Conservation (phyloP, 2,888 invertebrate genomes). For the Monochamus alternatus region DNA sequence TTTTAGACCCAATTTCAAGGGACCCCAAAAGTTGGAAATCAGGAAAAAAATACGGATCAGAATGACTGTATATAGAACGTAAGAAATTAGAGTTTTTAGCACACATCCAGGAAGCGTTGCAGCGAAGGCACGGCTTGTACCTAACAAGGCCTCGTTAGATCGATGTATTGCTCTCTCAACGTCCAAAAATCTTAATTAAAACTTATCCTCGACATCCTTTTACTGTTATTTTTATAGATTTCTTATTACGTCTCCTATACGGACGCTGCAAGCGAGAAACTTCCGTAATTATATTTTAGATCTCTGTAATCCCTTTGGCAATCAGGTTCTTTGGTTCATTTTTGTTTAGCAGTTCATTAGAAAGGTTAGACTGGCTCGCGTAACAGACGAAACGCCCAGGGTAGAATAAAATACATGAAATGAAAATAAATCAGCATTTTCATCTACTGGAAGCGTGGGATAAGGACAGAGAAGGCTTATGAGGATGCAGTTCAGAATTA, state of each 20-base stretch:
- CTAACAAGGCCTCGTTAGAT: constrained; percentile 64
- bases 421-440: background rate
- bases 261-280: constrained; percentile 27
- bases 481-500: no score
- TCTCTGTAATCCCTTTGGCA: constrained; percentile 40
- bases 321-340: constrained; percentile 31
- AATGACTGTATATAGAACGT: no score
- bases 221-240: constrained; percentile 31
- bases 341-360: constrained; percentile 7
- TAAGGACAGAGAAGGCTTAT: no score
- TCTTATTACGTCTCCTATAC: constrained; percentile 17
- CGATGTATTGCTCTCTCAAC: constrained; percentile 32
- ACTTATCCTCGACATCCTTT: constrained; percentile 25
- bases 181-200: constrained; percentile 38
- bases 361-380: background rate
- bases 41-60: no score
- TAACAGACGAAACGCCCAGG: constrained; percentile 1
- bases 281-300: constrained; percentile 45
- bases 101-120: no score
- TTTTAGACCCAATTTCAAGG: no score
- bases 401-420: background rate
- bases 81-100: no score
- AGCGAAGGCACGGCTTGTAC: constrained; percentile 22
- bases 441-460: background rate
- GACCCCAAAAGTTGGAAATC: no score